These are phyloP conservation scores for Pocota personata DNA, from an alignment of 2,888 invertebrate genomes.

Conservation along the genomic window DNA sequence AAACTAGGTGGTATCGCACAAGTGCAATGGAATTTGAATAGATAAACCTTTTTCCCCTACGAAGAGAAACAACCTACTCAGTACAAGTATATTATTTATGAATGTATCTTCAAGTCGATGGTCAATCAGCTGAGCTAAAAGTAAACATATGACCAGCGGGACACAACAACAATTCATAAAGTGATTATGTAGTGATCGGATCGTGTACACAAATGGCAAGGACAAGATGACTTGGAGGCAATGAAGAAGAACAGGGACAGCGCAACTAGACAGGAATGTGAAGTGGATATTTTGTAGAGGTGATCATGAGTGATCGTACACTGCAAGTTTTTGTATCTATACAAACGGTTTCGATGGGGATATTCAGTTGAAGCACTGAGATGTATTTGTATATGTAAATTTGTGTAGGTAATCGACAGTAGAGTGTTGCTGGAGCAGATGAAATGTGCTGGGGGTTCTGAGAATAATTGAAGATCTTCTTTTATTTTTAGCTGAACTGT, in stretches of 20 bases:
- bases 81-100: not conserved
- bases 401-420: constrained; percentile 12
- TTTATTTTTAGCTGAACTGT: too few relatives aligned
- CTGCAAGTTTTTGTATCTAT: constrained; percentile 17
- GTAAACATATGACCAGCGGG: constrained; percentile 58
- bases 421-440: constrained; percentile 23
- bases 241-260: constrained; percentile 16
- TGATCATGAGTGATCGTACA: constrained; percentile 46
- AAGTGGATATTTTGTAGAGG: constrained; percentile 29
- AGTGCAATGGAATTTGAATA: constrained; percentile 21
- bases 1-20: constrained; percentile 4
- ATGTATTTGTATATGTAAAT: not conserved
- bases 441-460: not conserved
- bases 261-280: constrained; percentile 42
- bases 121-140: constrained; percentile 68
- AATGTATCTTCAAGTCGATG: constrained; percentile 26
- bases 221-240: constrained; percentile 44
- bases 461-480: too few relatives aligned
- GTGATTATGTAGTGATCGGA: constrained; percentile 46
- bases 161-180: constrained; percentile 2
- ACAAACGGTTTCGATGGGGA: constrained; percentile 47
- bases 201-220: constrained; percentile 40
- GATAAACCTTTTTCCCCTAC: not conserved
- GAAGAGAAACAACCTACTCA: not conserved
- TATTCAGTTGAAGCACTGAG: constrained; percentile 24